Evolutionary conservation across 2,113 vertebrate genomes (phyloP), one percentile per base, ranked within the genome.

Genomic region (Percopsis transmontana): DNA sequence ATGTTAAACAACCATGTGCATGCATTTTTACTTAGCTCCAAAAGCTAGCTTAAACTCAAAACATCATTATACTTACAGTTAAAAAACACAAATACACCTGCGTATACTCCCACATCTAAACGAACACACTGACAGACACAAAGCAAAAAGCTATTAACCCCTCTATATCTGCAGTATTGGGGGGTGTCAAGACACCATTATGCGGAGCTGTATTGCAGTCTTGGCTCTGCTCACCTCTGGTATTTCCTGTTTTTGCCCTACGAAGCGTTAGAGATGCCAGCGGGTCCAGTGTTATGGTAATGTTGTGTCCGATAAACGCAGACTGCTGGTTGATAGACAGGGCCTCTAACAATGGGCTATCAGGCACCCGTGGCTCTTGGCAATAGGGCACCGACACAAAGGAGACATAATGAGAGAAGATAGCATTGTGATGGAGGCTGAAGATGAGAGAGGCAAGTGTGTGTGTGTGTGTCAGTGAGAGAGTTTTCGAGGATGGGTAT

Each of bases 151-250:
- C 66, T 44, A 73, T 85, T 84, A 74, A 48, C 45, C 42, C 24
- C 63, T 58, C 23, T 52, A 58, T 70, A 77, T 62, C 57, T 64
- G 66, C 59, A 6, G 39, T 57, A 71, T 66, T 74, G 58, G 53
- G n/a, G 86, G 85, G 87, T 87, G 74, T 81, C 83, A 83, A 74
- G 80, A 79, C 56, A 61, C 72, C 62, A 85, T 87, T 82, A 79
- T 70, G 58, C 44, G 61, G 18, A 55, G 44, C 68, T 61, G 62
- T n/a, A 79, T 82, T 79, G 76, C 82, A 48, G 58, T 68, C 61
- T 77, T 72, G 76, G 75, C 68, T 67, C 59, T 15, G 62, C 59
- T 77, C 81, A 87, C 85, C 85, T 86, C 82, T 81, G 71, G 65
- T 75, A 70, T 83, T 86, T 77, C 11, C 16, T 20, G 21, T 19